Evolutionary conservation across 2,888 invertebrate genomes (phyloP).

Genomic region (Eudemis profundana): DNA sequence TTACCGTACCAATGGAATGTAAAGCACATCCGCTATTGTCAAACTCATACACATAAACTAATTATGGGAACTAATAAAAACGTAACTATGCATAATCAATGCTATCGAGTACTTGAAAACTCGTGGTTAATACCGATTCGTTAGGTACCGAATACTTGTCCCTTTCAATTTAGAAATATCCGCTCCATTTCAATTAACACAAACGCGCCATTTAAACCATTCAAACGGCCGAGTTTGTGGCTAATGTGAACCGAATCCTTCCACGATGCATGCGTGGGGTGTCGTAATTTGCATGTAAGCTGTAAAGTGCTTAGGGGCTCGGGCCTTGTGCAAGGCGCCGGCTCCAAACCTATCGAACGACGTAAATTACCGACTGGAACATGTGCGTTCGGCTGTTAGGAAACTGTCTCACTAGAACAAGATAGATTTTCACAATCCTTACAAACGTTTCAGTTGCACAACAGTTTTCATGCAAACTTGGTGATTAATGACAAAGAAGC

Average conservation of each 20-base stretch:
- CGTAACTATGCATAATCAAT: constrained; percentile 9
- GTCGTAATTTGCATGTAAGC: constrained; percentile 73
- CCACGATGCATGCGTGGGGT: constrained; percentile 52
- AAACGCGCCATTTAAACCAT: constrained; percentile 50
- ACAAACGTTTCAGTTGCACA: constrained; percentile 31
- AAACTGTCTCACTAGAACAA: constrained; percentile 55
- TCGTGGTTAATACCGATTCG: constrained; percentile 7
- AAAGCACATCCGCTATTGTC: constrained; percentile 35
- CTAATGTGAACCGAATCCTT: constrained; percentile 52
- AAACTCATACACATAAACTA: constrained; percentile 18
- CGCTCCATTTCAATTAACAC: constrained; percentile 53
- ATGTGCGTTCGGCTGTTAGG: constrained; percentile 58
- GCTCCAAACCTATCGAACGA: constrained; percentile 60
- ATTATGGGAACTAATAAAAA: constrained; percentile 24
- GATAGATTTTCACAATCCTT: constrained; percentile 52
- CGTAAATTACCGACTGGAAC: constrained; percentile 69
- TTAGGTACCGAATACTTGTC: constrained; percentile 28
- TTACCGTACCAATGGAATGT: constrained; percentile 15
- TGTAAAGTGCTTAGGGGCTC: constrained; percentile 73
- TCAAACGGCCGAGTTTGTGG: constrained; percentile 43
- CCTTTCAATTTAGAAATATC: constrained; percentile 51
- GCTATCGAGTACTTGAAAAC: constrained; percentile 25
- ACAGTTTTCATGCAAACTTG: constrained; percentile 11
- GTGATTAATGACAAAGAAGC: constrained; percentile 23
- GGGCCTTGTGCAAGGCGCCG: constrained; percentile 71